Percentiles rank a stretch among this genome's conserved stretches.
Evolutionary conservation across 2,113 vertebrate genomes (phyloP).

Genomic region (Alces alces): DNA sequence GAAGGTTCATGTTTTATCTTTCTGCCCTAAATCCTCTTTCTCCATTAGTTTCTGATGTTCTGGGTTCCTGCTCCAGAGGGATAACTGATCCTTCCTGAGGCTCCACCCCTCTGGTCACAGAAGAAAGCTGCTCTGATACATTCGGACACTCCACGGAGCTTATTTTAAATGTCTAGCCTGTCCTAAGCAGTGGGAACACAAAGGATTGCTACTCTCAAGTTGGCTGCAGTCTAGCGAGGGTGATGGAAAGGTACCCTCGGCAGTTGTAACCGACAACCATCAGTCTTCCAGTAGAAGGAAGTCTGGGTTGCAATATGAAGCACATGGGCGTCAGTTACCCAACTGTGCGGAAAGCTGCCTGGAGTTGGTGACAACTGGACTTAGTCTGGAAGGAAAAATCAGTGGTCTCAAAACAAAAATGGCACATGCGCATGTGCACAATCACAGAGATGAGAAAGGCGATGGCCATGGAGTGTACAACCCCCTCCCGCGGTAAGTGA

Average conservation of each 20-base stretch:
- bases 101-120: not conserved
- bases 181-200: not conserved
- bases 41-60: not conserved
- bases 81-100: not conserved
- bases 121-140: not conserved
- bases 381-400: not conserved
- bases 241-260: not conserved
- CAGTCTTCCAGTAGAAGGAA: not conserved
- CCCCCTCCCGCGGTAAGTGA: not conserved
- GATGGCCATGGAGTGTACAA: fast-evolving
- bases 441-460: not conserved
- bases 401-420: not conserved
- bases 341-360: not conserved
- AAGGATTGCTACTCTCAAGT: not conserved
- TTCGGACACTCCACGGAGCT: not conserved
- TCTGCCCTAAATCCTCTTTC: not conserved
- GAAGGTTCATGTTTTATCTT: not conserved
- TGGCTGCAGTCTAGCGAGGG: not conserved
- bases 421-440: fast-evolving
- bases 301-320: not conserved
- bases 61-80: not conserved
- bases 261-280: not conserved
- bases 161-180: not conserved
- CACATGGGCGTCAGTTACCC: not conserved
- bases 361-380: not conserved